Evolutionary conservation across 2,113 vertebrate species (phyloP).

Genomic region (Orthonyx spaldingii): DNA sequence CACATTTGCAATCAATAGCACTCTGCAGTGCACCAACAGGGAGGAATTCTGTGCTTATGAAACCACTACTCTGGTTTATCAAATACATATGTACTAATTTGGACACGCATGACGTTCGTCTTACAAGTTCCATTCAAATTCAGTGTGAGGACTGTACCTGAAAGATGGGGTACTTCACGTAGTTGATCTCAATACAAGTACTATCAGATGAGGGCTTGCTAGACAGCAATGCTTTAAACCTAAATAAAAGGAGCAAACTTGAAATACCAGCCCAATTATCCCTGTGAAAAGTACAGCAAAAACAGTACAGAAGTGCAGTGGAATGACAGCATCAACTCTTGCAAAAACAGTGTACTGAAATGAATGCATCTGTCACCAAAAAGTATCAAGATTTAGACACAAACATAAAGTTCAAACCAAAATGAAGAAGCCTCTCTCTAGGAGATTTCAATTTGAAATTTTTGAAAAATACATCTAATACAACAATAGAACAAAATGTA

Average conservation of each 20-base stretch:
- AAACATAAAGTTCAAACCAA: not conserved
- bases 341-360: not conserved
- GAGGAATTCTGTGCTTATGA: not conserved
- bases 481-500: not conserved
- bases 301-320: not conserved
- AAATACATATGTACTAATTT: not conserved
- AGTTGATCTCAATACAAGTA: slow-evolving; percentile 96
- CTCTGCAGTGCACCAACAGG: not conserved
- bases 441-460: not conserved
- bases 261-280: not conserved
- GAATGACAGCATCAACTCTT: not conserved
- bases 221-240: slow-evolving; percentile 93
- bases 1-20: not conserved
- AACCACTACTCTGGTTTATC: not conserved
- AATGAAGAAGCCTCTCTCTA: not conserved
- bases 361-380: not conserved
- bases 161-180: slow-evolving; percentile 97
- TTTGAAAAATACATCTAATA: not conserved
- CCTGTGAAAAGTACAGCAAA: not conserved
- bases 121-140: not conserved
- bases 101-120: not conserved
- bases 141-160: slow-evolving; percentile 74
- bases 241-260: slow-evolving; percentile 36
- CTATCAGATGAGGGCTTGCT: slow-evolving; percentile 90
- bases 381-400: not conserved